phyloP scores from a whole-genome alignment of 2,797 vertebrate genomes.

The Bovichtus variegatus region DNA sequence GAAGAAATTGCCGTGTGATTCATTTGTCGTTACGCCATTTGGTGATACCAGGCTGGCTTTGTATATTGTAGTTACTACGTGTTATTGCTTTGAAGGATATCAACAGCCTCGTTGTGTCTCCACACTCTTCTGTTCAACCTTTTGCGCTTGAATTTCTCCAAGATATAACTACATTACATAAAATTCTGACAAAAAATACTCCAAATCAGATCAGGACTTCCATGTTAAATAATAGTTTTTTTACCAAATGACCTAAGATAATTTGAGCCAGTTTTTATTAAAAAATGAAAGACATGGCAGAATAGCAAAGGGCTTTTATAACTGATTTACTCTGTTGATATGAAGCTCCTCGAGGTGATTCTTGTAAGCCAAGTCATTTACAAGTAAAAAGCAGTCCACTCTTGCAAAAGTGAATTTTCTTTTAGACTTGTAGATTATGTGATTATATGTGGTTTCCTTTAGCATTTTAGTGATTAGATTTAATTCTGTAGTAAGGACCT shows the following conservation, averaged over 20 bases:
- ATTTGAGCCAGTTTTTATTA: no score
- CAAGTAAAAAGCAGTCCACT: background rate
- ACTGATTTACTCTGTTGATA: background rate
- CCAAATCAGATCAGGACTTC: background rate
- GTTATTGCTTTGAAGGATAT: background rate
- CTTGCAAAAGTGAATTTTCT: background rate
- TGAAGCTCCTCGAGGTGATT: background rate
- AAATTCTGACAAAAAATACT: background rate
- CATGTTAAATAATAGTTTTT: background rate
- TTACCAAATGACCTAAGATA: no score
- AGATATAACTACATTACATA: background rate
- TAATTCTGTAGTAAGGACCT: background rate
- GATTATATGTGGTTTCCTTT: background rate
- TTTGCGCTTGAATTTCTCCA: background rate
- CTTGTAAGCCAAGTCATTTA: no score
- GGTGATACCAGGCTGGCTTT: background rate
- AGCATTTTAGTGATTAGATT: no score
- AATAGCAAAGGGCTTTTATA: background rate
- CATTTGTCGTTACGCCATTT: no score
- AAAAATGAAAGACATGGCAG: no score
- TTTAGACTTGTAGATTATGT: background rate
- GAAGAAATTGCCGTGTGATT: no score
- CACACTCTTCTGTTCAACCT: background rate
- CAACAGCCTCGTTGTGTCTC: background rate
- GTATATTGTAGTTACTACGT: background rate